Evolutionary conservation across 1,140 invertebrate genomes (phyloP).

Genomic region (Formica exsecta): DNA sequence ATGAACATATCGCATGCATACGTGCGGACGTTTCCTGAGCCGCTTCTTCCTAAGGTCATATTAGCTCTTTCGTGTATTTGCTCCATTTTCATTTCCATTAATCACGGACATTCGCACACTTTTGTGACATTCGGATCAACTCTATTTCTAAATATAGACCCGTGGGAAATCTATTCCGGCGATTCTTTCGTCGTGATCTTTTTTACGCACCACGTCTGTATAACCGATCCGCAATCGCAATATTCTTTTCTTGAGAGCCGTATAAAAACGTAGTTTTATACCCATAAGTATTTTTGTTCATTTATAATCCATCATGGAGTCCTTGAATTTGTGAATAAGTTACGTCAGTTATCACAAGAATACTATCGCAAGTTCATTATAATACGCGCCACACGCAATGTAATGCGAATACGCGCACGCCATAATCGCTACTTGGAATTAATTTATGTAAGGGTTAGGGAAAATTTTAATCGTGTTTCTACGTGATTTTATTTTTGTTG

Average conservation of each 20-base stretch:
- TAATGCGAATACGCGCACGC: neutral
- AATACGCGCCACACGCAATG: neutral
- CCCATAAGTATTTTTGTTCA: neutral
- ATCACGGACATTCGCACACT: constrained; percentile 23
- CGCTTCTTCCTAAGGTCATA: constrained; percentile 20
- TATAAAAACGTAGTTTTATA: neutral
- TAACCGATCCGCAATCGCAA: constrained; percentile 14
- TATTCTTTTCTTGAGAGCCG: neutral
- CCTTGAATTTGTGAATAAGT: constrained; percentile 24
- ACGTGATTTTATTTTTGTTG: neutral
- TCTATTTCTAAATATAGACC: neutral
- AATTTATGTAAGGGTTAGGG: too few relatives aligned
- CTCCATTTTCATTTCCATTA: constrained; percentile 33
- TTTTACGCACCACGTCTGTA: neutral
- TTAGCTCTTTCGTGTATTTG: constrained; percentile 17
- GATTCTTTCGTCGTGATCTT: neutral
- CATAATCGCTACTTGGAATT: neutral
- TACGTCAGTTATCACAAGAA: neutral
- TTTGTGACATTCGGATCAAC: constrained; percentile 19
- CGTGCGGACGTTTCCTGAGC: neutral
- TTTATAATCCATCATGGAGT: neutral
- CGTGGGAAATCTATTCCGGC: constrained; percentile 36
- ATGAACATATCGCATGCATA: constrained; percentile 33
- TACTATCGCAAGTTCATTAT: neutral
- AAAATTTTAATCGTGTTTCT: neutral